Evolutionary conservation across 2,888 invertebrate species (phyloP).

Genomic region (Archips xylosteana): DNA sequence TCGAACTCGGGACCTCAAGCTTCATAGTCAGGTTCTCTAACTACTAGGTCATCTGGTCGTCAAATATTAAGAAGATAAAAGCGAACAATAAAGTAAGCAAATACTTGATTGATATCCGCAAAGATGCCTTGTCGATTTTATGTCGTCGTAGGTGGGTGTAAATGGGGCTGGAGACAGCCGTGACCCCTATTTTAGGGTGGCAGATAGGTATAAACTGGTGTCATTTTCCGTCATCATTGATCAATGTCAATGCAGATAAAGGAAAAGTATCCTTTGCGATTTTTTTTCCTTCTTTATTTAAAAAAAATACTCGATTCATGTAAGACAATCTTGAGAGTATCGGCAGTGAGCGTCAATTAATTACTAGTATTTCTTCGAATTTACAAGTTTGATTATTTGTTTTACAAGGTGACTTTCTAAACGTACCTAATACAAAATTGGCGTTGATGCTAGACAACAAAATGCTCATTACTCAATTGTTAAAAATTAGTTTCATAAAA

Average conservation of each 20-base stretch:
- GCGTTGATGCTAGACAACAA: too few relatives aligned
- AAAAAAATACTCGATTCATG: background rate
- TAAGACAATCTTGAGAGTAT: background rate
- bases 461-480: too few relatives aligned
- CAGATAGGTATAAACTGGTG: conserved; percentile 17
- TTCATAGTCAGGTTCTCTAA: too few relatives aligned
- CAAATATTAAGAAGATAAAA: background rate
- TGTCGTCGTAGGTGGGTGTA: conserved; percentile 3
- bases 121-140: conserved; percentile 14
- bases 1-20: too few relatives aligned
- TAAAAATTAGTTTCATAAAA: too few relatives aligned
- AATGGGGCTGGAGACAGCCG: conserved; percentile 2
- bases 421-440: too few relatives aligned
- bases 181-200: conserved; percentile 24
- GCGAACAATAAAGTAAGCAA: background rate
- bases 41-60: too few relatives aligned
- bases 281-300: background rate
- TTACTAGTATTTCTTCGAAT: too few relatives aligned
- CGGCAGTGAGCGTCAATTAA: background rate
- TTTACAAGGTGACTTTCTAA: too few relatives aligned
- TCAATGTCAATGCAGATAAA: conserved; percentile 33
- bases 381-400: too few relatives aligned
- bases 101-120: background rate
- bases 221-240: conserved; percentile 29
- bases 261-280: background rate